A percentile compares a stretch with the other conserved stretches of the same genome.
Conservation (phyloP, 1,140 invertebrate species). For the Macrotrachela quadricornifera region DNA sequence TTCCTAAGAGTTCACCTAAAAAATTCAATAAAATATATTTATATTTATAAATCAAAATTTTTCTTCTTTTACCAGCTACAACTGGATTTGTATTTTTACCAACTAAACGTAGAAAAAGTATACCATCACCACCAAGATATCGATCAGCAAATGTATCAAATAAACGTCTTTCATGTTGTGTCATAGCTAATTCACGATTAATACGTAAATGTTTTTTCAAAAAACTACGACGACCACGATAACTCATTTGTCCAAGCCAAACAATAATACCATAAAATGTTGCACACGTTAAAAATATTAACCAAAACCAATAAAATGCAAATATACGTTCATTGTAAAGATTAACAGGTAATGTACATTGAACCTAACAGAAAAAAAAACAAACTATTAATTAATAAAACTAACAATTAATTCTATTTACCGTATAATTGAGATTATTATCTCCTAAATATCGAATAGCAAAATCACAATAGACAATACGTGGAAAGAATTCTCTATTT, state of each 20-base stretch:
- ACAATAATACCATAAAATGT: slow-evolving; percentile 24
- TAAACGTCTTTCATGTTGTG: not conserved
- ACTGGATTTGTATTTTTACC: slow-evolving; percentile 18
- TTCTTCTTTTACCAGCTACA: slow-evolving; percentile 14
- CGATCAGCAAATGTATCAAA: slow-evolving; percentile 9
- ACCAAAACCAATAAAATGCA: slow-evolving; percentile 37
- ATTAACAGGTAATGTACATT: slow-evolving; percentile 36
- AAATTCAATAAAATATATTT: too few relatives aligned
- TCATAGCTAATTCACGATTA: not conserved
- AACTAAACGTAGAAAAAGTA: slow-evolving; percentile 27
- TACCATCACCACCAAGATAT: slow-evolving; percentile 30
- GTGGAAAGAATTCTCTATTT: slow-evolving; percentile 26
- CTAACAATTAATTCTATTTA: too few relatives aligned
- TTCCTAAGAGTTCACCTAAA: too few relatives aligned
- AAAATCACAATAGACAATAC: slow-evolving; percentile 37
- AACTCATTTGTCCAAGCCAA: slow-evolving; percentile 16
- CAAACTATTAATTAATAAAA: too few relatives aligned
- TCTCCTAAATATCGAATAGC: slow-evolving; percentile 32
- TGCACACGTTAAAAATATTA: slow-evolving; percentile 32
- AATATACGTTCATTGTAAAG: slow-evolving; percentile 38
- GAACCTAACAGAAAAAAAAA: slow-evolving; percentile 11
- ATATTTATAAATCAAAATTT: too few relatives aligned
- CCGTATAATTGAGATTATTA: slow-evolving; percentile 15
- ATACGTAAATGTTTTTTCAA: not conserved
- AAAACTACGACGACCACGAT: not conserved